phyloP scores from a whole-genome alignment of 2,888 invertebrate genomes.

The Rotaria sp. region DNA sequence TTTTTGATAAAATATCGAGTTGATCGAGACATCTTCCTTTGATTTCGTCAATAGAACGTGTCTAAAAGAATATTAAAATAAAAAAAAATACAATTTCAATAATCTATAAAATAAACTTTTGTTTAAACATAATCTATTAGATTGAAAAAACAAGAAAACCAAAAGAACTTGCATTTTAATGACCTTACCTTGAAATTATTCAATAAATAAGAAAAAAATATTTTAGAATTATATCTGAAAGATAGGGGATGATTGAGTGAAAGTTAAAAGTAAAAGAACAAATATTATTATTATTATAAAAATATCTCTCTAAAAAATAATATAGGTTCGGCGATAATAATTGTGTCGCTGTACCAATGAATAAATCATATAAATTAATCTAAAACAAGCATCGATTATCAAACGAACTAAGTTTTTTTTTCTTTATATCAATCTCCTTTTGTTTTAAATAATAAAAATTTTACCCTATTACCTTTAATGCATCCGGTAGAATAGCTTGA shows the following conservation, averaged over 20 bases:
- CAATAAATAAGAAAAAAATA: background rate
- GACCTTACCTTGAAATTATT: background rate
- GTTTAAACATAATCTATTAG: no score
- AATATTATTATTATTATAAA: no score
- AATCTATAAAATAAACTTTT: background rate
- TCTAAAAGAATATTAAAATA: constrained; percentile 27
- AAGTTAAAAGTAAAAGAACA: no score
- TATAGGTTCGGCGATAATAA: background rate
- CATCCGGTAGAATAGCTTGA: constrained; percentile 55
- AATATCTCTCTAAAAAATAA: background rate
- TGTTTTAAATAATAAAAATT: background rate
- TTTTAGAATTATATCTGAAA: background rate
- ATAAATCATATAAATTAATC: background rate
- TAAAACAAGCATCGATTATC: constrained; percentile 11
- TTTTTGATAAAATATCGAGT: constrained; percentile 41
- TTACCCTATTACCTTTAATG: constrained; percentile 50
- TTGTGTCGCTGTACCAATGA: background rate
- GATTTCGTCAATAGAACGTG: constrained; percentile 34
- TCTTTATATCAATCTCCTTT: background rate
- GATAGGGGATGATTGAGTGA: no score
- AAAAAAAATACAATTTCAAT: no score
- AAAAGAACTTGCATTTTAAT: background rate
- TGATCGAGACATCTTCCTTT: constrained; percentile 39
- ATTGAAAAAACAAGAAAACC: background rate
- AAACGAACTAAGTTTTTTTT: background rate